These are phyloP conservation scores for Leptinotarsa juncta DNA, from an alignment of 2,888 invertebrate genomes.

Conservation along the genomic window DNA sequence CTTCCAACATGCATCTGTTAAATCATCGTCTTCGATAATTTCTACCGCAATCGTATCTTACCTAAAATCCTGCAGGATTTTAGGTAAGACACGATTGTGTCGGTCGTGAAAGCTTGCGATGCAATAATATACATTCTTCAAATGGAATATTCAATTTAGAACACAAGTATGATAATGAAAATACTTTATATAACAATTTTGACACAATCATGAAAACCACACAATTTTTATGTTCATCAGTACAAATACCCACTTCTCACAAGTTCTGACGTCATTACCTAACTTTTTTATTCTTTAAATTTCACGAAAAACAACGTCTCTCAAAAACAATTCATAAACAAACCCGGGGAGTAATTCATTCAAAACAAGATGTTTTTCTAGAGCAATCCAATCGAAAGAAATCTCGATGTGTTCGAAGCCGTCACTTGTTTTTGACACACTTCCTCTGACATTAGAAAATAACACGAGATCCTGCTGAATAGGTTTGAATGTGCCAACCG, in stretches of 20 bases:
- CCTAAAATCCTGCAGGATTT: too few species aligned
- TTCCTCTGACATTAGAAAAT: slow-evolving; percentile 37
- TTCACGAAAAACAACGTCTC: not conserved
- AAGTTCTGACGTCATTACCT: not conserved
- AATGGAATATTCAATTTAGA: too few species aligned
- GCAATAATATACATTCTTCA: too few species aligned
- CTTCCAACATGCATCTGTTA: too few species aligned
- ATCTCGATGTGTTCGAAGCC: slow-evolving; percentile 32
- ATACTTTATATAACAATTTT: too few species aligned
- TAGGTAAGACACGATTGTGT: too few species aligned
- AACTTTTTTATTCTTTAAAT: not conserved
- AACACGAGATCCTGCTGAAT: slow-evolving; percentile 32
- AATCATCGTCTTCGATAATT: too few species aligned
- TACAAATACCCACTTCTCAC: not conserved
- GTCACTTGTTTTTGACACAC: slow-evolving; percentile 44
- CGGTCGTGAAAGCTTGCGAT: too few species aligned
- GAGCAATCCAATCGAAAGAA: slow-evolving; percentile 18
- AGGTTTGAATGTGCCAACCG: slow-evolving; percentile 35
- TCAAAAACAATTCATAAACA: slow-evolving; percentile 3
- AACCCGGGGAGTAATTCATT: slow-evolving; percentile 2
- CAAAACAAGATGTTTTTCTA: slow-evolving; percentile 10
- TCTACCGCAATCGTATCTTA: too few species aligned
- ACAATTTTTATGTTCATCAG: too few species aligned
- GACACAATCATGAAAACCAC: too few species aligned
- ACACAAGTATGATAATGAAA: too few species aligned